phyloP scores from a whole-genome alignment of 2,888 invertebrate genomes.

The Clitarchus hookeri region DNA sequence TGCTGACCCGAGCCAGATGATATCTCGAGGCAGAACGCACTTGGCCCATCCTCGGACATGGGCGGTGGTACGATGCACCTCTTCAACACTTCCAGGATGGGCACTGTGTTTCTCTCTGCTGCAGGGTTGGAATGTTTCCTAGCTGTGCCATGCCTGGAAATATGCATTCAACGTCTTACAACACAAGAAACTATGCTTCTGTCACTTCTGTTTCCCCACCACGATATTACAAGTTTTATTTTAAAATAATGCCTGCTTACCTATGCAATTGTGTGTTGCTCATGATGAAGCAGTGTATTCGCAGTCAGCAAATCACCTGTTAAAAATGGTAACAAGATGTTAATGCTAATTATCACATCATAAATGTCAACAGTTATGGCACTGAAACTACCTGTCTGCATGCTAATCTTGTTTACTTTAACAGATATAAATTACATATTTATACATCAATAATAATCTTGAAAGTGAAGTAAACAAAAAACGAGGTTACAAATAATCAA shows the following conservation, averaged over 20 bases:
- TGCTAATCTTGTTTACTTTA: not conserved
- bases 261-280: not conserved
- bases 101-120: slow-evolving; percentile 74
- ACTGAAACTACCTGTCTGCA: not conserved
- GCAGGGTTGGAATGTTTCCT: slow-evolving; percentile 56
- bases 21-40: slow-evolving; percentile 64
- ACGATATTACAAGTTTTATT: no score
- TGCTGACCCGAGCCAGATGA: slow-evolving; percentile 87
- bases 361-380: no score
- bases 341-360: no score
- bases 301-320: not conserved
- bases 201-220: not conserved
- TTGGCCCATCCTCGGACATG: slow-evolving; percentile 55
- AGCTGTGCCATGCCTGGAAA: not conserved
- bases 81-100: slow-evolving; percentile 71
- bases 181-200: not conserved
- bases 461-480: no score
- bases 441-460: no score
- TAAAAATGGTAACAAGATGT: not conserved
- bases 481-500: no score
- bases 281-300: not conserved
- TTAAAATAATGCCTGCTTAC: not conserved
- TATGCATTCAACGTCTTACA: not conserved
- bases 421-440: no score
- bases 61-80: slow-evolving; percentile 59